Percentiles rank a stretch among this genome's conserved stretches.
Evolutionary conservation across 2,113 vertebrate genomes (phyloP).

Genomic region (Scophthalmus maximus): DNA sequence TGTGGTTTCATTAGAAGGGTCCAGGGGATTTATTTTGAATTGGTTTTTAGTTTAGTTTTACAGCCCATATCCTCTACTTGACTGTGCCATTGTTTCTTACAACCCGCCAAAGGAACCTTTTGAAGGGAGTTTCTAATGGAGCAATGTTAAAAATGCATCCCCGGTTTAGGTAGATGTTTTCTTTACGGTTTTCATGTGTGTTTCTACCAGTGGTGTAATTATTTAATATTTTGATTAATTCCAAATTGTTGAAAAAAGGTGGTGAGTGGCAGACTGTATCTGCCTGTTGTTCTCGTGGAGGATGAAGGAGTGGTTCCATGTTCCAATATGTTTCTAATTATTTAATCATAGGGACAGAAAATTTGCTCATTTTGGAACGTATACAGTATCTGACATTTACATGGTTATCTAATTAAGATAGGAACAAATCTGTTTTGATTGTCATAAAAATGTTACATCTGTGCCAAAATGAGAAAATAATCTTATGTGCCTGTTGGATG

Average conservation of each 20-base stretch:
- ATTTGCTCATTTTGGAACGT: too few relatives aligned
- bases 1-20: slow-evolving; percentile 34
- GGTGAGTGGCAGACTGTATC: background rate
- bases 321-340: background rate
- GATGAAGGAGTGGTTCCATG: background rate
- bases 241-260: background rate
- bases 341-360: slow-evolving; percentile 5
- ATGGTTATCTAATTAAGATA: background rate
- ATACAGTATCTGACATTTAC: background rate
- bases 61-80: slow-evolving; percentile 21
- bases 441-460: background rate
- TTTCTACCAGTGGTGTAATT: background rate
- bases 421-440: background rate
- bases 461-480: background rate
- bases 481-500: background rate
- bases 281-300: background rate
- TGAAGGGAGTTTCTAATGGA: background rate
- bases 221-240: too few relatives aligned
- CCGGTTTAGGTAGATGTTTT: background rate
- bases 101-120: background rate
- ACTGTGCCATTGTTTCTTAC: background rate
- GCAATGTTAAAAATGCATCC: background rate
- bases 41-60: slow-evolving; percentile 18
- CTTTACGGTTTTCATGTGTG: background rate
- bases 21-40: slow-evolving; percentile 33